Percentiles rank a stretch among this genome's conserved stretches.
phyloP scores from a whole-genome alignment of 2,797 vertebrate species.

The Cirrhinus mrigala region DNA sequence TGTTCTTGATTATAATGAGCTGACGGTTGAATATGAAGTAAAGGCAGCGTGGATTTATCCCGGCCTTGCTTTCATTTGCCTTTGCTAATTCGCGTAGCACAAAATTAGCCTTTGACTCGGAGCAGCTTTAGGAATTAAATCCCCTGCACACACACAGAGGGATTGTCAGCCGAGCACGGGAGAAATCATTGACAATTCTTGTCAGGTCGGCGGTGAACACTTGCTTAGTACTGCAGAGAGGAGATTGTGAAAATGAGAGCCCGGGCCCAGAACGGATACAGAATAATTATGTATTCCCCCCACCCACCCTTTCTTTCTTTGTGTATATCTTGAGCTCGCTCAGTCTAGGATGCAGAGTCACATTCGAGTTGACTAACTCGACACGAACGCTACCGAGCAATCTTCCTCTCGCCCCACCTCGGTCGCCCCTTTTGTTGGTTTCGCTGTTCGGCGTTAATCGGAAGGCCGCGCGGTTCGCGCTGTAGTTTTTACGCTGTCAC shows the following conservation, averaged over 20 bases:
- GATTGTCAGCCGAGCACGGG: slow-evolving; percentile 74
- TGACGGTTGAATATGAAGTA: slow-evolving; percentile 39
- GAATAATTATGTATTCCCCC: slow-evolving; percentile 74
- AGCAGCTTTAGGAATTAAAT: slow-evolving; percentile 80
- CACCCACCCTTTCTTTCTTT: slow-evolving; percentile 47
- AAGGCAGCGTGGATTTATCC: slow-evolving; percentile 50
- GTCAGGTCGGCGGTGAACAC: slow-evolving; percentile 77
- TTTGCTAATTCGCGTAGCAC: slow-evolving; percentile 75
- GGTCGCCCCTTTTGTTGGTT: slow-evolving; percentile 3
- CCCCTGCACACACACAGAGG: slow-evolving; percentile 79
- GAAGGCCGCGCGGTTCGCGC: background rate
- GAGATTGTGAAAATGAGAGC: slow-evolving; percentile 80
- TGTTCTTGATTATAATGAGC: slow-evolving; percentile 55
- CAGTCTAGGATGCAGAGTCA: background rate
- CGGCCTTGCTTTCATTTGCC: slow-evolving; percentile 62
- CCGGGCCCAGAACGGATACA: slow-evolving; percentile 70
- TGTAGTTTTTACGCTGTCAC: slow-evolving; percentile 13
- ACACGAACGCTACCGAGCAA: background rate
- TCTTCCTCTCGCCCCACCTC: background rate
- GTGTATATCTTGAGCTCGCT: slow-evolving; percentile 49
- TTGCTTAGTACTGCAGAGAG: slow-evolving; percentile 76
- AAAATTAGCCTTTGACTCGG: slow-evolving; percentile 73
- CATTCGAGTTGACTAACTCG: slow-evolving; percentile 28
- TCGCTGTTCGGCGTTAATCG: slow-evolving; percentile 17
- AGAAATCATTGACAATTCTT: slow-evolving; percentile 82